Evolutionary conservation across 2,113 vertebrate species (phyloP), one percentile per base, ranked within the genome.

Genomic region (Apodemus sylvaticus): DNA sequence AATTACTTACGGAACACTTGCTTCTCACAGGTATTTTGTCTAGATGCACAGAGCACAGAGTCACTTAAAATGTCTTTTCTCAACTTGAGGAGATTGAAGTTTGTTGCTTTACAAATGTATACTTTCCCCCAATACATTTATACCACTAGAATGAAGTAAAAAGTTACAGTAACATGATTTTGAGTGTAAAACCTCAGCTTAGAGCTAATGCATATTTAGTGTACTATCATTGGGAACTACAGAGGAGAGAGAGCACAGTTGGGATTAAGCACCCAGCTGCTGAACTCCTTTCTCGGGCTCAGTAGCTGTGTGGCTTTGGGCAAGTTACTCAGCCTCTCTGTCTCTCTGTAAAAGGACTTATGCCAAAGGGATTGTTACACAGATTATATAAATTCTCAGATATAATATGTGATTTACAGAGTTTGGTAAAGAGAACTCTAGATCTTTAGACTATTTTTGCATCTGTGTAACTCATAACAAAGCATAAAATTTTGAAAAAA

Each of bases 281-380:
- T 39, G 77, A 45, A 17, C 29, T 2, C 11, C 7, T 58, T 20
- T 29, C 7, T 7, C 39, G 42, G 9, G 20, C 13, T 73, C 53
- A 17, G 24, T 8, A 26, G 55, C 81, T 94, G 42, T 86, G 89
- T 64, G 71, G 19, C 34, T 86, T 82, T 24, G 86, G n/a, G 24
- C 48, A 93, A 89, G 60, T 83, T 78, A 36, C 81, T 73, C 94
- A 82, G 45, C 31, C 7, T 95, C 64, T 96, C 93, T 29, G 51
- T 90, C 78, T 94, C 66, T 58, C 45, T 92, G 86, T 89, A 79
- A 93, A 71, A 77, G 53, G 14, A 22, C 0, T 48, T 86, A 45
- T 6, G 19, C 74, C 55, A 39, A 5, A 81, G 73, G 31, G 26
- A 60, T 11, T 71, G 51, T 34, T 64, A 64, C 26, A 12, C 73